Base-by-base conservation (phyloP, 2,113 vertebrate species). In the Psettodes erumei region DNA sequence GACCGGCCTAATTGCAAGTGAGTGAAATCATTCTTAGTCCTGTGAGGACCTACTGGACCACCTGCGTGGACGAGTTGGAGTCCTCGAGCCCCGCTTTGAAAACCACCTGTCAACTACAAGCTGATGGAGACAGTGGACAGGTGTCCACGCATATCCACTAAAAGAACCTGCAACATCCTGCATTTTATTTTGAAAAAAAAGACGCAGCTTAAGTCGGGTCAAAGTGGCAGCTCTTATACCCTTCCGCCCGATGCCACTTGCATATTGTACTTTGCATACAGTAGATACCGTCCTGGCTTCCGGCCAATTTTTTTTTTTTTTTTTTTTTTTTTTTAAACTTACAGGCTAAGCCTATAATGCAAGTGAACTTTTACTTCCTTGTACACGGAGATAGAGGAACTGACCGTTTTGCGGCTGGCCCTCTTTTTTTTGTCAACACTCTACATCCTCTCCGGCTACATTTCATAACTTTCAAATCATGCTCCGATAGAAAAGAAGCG, bases 311-410 rank as follows among this genome's bases (percentile, higher is more conserved):
- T 54, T 51, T 61, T 63, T 58, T 60, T 56, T 67, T 45, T 62
- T n/a, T 64, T 61, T 77, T 76, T 45, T 48, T 30, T 47, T 50
- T 55, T 48, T 23, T 48, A 53, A 79, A 75, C 84, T 63, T 69
- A 62, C 11, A 48, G 32, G 77, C 86, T 80, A 58, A 80, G 89
- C 75, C 58, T 89, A 55, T 82, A 90, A 86, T 85, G 82, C 89
- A 85, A 89, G 87, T 91, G 33, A 85, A 92, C 91, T 93, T 88
- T 91, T 89, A 95, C 94, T 95, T 95, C 94, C 94, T 94, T 81
- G 81, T 94, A 67, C 80, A 84, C 47, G 47, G 67, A 74, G 92
- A 94, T 93, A 92, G 94, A 94, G 94, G 94, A 95, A 95, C 93
- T 94, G 90, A 81, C 88, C 89, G 86, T 76, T 75, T 50, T 63